Evolutionary conservation across 2,113 vertebrate genomes (phyloP), one percentile per base, ranked within the genome.

Genomic region (Trachemys scripta): DNA sequence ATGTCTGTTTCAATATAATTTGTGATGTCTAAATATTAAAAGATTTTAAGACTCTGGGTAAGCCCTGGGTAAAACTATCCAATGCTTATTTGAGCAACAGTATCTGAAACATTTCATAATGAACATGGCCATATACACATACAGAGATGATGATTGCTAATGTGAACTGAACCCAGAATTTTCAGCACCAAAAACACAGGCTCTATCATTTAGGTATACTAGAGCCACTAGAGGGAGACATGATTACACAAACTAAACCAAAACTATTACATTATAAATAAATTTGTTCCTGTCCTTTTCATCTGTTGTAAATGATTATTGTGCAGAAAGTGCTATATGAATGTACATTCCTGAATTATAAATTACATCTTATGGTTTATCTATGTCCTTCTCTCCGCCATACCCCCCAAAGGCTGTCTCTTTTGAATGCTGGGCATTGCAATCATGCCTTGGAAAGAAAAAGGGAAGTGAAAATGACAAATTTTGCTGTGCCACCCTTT

Each of bases 41-140:
- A 49, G 1, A 6, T 79, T 93, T 87, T 69, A 82, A 20, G 6
- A 47, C 3, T 84, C 50, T 25, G 29, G 80, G 49, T 47, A 6
- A 76, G 0, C 2, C 4, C 72, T 38, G 1, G 1, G 0, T 22
- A 19, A 16, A 16, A 85, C 14, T 1, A 1, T 5, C 62, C 78
- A 11, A 27, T 0, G 0, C 22, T 79, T 69, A 81, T 3, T 5
- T 47, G 75, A 65, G 62, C 57, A 80, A 24, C 4, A 50, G 13
- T 24, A 27, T 47, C 2, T 14, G 6, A 5, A 53, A 5, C 5
- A 38, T 84, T 90, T 91, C 69, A 4, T 75, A 93, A 82, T 4
- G 56, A 75, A 27, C 25, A 57, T 57, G 8, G 13, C 3, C 76
- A 27, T 38, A n/a, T 10, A 10, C 35, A 3, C 50, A 69, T 1